Evolutionary conservation across 2,888 invertebrate species (phyloP), one percentile per base, ranked within the genome.

Genomic region (Yponomeuta cagnagella): DNA sequence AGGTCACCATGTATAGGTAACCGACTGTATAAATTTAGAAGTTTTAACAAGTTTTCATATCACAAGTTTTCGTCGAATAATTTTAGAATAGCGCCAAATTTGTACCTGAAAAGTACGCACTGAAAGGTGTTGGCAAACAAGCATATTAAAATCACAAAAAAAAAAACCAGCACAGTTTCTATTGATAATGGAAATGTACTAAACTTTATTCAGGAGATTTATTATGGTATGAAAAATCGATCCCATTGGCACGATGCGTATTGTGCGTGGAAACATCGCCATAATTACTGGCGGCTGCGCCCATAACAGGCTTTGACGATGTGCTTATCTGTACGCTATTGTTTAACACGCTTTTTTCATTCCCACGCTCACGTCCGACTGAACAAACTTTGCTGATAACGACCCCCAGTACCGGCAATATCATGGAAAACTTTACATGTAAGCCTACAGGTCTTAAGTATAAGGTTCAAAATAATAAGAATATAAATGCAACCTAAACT

Each of bases 331-430:
- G 77, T 73, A 70, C 77, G 82, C 88, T 85, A 92, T 91, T 91
- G 91, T 91, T 91, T 90, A 89, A 92, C 89, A 84, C 84, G 87
- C 83, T 85, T 88, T 86, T 87, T 89, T 90, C 82, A 87, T 90
- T 92, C 91, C 92, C 91, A 91, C 92, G 92, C 84, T 87, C 85
- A 84, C 76, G 76, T 73, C 78, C 69, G 23, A 10, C 69, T 64
- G 65, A 72, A 64, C 71, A 71, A 71, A 71, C 66, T 70, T 70
- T 74, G 76, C 85, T 89, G 92, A 91, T 91, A 91, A 90, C 83
- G 82, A 81, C 48, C 52, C 52, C 52, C 77, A 72, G 74, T 85
- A 83, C 84, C 52, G 52, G 12, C 52, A 15, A 58, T 12, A 6
- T 58, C 12, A 58, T 58, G 52, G 52, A 58, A 58, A 15, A 58